A percentile compares a stretch with the other conserved stretches of the same genome.
These are phyloP conservation scores for Parazoanthus swiftii DNA, from an alignment of 92 coral and sea anemone species.

Conservation along the genomic window DNA sequence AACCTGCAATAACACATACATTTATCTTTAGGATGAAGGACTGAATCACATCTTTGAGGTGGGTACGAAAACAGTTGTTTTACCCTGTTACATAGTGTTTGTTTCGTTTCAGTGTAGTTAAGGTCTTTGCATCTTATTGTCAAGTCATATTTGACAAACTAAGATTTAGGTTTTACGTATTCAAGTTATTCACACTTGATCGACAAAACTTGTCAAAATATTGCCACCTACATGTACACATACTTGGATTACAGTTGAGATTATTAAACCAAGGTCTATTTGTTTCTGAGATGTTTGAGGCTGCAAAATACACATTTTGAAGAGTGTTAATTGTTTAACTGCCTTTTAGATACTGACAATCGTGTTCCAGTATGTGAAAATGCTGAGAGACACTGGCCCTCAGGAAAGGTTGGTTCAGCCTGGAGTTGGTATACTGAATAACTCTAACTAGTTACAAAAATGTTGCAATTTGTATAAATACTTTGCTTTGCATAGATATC, in stretches of 20 bases:
- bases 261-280: no score
- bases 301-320: not conserved
- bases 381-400: constrained; percentile 78
- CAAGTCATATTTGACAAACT: not conserved
- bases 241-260: no score
- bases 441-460: no score
- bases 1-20: not conserved
- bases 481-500: no score
- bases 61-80: not conserved
- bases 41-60: constrained; percentile 81
- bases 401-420: constrained; percentile 64
- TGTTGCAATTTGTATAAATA: no score
- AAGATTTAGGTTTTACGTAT: not conserved
- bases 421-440: not conserved
- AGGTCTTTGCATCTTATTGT: no score
- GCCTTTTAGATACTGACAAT: constrained; percentile 66
- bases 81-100: not conserved
- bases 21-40: constrained; percentile 72
- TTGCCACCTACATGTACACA: no score
- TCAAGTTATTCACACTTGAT: no score
- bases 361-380: constrained; percentile 81
- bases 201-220: no score
- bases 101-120: not conserved
- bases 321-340: not conserved
- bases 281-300: no score